These are phyloP conservation scores for Triops cancriformis DNA, from an alignment of 1,140 invertebrate species.

Conservation along the genomic window DNA sequence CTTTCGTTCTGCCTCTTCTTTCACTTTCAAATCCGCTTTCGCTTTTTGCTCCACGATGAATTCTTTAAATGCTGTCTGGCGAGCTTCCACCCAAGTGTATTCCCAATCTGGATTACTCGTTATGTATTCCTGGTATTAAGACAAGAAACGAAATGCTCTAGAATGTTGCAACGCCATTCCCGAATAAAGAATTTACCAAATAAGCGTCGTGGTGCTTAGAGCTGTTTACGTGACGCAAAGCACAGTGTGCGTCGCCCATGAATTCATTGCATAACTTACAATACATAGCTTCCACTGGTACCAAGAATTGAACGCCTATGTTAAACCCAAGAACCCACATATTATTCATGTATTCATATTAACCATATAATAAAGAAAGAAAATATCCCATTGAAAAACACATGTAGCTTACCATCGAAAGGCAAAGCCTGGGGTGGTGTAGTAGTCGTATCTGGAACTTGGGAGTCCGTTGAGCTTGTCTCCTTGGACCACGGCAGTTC, in stretches of 20 bases:
- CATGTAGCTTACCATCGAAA: no score
- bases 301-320: slow-evolving; percentile 66
- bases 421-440: no score
- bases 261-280: slow-evolving; percentile 75
- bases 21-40: neutral
- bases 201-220: slow-evolving; percentile 66
- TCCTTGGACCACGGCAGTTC: no score
- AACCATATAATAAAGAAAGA: no score
- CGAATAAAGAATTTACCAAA: slow-evolving; percentile 36
- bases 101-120: slow-evolving; percentile 4
- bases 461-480: no score
- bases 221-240: slow-evolving; percentile 70
- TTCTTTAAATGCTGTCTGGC: neutral
- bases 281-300: slow-evolving; percentile 76
- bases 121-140: neutral
- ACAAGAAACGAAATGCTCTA: neutral
- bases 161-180: neutral
- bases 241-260: slow-evolving; percentile 78
- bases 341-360: no score
- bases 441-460: no score
- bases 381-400: no score
- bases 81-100: neutral
- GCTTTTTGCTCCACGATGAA: neutral
- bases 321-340: neutral
- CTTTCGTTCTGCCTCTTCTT: neutral